These are phyloP conservation scores for Lepisosteus oculatus DNA, from an alignment of 2,113 vertebrate species.

Conservation along the genomic window DNA sequence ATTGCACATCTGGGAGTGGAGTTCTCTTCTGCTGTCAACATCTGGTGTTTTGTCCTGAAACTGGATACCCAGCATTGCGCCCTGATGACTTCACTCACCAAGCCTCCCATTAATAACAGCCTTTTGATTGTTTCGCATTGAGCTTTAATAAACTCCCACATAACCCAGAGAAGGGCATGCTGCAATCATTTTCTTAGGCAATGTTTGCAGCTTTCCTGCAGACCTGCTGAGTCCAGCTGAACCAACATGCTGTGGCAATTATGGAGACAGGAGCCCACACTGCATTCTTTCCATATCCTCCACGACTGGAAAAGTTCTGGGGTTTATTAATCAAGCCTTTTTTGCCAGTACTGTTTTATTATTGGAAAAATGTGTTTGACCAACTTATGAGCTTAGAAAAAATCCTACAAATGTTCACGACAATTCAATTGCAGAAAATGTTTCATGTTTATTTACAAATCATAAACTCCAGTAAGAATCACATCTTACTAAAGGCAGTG, in stretches of 20 bases:
- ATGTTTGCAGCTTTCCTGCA: not conserved
- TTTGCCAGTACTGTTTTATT: no score
- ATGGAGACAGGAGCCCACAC: not conserved
- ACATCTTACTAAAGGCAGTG: no score
- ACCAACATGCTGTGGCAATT: not conserved
- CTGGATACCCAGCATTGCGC: not conserved
- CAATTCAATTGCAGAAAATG: no score
- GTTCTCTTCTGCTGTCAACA: not conserved
- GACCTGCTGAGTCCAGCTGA: not conserved
- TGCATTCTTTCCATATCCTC: not conserved
- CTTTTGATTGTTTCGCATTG: not conserved
- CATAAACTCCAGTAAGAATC: no score
- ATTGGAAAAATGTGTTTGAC: no score
- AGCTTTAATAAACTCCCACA: slow-evolving; percentile 2
- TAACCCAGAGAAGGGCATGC: not conserved
- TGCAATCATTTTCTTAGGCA: no score
- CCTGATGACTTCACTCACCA: not conserved
- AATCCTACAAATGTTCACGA: no score
- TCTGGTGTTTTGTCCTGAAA: not conserved
- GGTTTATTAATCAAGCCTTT: no score
- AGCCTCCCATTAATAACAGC: slow-evolving; percentile 1
- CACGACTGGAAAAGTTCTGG: no score
- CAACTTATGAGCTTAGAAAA: no score
- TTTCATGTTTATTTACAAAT: no score
- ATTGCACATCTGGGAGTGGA: not conserved